These are phyloP conservation scores for Coranthus polyacanthus DNA, from an alignment of 2,797 vertebrate species.

Conservation along the genomic window DNA sequence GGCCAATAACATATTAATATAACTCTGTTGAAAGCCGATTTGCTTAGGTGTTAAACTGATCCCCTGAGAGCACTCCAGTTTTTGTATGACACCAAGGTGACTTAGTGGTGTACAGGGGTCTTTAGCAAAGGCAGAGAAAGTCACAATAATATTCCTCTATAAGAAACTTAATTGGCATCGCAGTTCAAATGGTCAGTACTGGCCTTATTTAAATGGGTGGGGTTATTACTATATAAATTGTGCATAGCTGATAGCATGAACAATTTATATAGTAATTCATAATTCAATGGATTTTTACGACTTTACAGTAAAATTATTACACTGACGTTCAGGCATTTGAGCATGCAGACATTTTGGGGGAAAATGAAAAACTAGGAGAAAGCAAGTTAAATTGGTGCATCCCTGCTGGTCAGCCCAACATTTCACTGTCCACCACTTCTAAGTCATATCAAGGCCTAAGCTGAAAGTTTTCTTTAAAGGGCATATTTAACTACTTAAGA, in stretches of 20 bases:
- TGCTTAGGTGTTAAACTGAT: slow-evolving; percentile 76
- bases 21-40: slow-evolving; percentile 74
- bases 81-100: slow-evolving; percentile 61
- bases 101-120: slow-evolving; percentile 22
- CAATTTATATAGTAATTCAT: too few relatives aligned
- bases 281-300: too few relatives aligned
- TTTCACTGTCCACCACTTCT: slow-evolving; percentile 16
- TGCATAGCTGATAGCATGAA: too few relatives aligned
- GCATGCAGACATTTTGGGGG: too few relatives aligned
- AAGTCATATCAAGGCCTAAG: slow-evolving; percentile 36
- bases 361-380: too few relatives aligned
- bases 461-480: slow-evolving; percentile 59
- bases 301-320: too few relatives aligned
- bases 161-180: neutral
- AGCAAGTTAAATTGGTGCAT: neutral
- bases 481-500: slow-evolving; percentile 59
- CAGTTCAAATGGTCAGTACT: too few relatives aligned
- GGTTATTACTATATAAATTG: too few relatives aligned
- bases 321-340: too few relatives aligned
- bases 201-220: too few relatives aligned
- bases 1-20: slow-evolving; percentile 77
- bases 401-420: neutral
- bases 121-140: neutral
- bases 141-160: neutral
- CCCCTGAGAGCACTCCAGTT: slow-evolving; percentile 48